Evolutionary conservation across 2,113 vertebrate genomes (phyloP), one percentile per base, ranked within the genome.

Genomic region (Glaucomys volans): DNA sequence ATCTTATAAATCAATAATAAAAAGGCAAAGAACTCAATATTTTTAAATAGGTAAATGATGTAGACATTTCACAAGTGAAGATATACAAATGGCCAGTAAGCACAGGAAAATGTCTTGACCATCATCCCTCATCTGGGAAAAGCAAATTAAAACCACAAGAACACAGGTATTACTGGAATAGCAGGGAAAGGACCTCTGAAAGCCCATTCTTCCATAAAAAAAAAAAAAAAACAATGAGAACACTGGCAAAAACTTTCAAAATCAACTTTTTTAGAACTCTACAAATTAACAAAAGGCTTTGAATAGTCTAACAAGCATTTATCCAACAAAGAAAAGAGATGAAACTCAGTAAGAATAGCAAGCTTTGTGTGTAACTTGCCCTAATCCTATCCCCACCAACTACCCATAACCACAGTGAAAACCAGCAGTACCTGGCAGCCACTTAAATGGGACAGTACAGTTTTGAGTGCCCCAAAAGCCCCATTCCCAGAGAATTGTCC

Each of bases 11-110:
- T 89, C 52, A 79, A 72, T 26, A 72, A 80, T 64, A 57, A 57
- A 88, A 82, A 83, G n/a, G 54, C 40, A 90, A 83, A 93, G 4
- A 85, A 95, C 6, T 80, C 44, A 57, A 22, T 50, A 69, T 59
- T 42, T 90, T 90, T 54, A 40, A 93, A 50, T 32, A 50, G 37
- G 40, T 17, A 91, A 90, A 66, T 62, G 42, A 72, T 28, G 66
- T 92, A 96, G 42, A 90, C 37, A 76, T 37, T 93, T 71, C n/a
- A 82, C 84, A 64, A 94, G 50, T 67, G 11, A 54, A 85, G 42
- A 35, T 66, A 76, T 24, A 66, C 22, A 69, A 76, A 72, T 57
- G 64, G 5, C 11, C 7, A 52, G 8, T 54, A 44, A 86, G 50
- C 14, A 67, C 0, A 88, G 52, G 57, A 72, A 62, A 80, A 59